Base-by-base conservation (phyloP, 2,888 invertebrate species). In the Pristionchus mayeri region DNA sequence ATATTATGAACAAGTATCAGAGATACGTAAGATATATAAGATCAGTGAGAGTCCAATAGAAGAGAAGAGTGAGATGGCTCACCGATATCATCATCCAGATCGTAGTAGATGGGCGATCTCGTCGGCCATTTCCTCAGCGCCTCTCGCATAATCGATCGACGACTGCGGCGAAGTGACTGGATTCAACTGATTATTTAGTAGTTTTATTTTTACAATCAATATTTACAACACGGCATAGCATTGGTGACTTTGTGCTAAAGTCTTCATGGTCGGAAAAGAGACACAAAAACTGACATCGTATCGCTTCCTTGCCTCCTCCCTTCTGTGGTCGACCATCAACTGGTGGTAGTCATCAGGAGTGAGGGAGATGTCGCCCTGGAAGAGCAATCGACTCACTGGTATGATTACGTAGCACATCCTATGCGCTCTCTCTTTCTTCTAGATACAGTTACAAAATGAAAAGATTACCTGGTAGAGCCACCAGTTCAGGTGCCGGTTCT, bases 101-200 rank as follows among this genome's bases (percentile, higher is more conserved):
- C 81, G 18, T 60, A 81, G 30, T 81, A 81, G 18, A 81, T 81
- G 1, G 81, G 81, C 9, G 27, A n/a, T 27, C 44, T 21, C 0
- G 63, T 81, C 0, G 81, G 81, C 81, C 81, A 81, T 34, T 81
- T 81, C 63, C 44, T 81, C 27, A 81, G 48, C 27, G 81, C 27
- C 30, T 81, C 81, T 16, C 37, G 57, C 81, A 81, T 81, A 3
- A 63, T 37, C 18, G 81, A 81, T 0, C 81, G 81, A 63, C 81
- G 81, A 81, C 60, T 60, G 27, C 81, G 57, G 11, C 60, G 40
- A 27, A 48, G n/a, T 0, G 27, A 48, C 30, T 76, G 50, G 2
- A 50, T 27, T 27, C n/a, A n/a, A n/a, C n/a, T n/a, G n/a, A n/a
- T n/a, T n/a, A n/a, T n/a, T 40, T 3, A 44, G 18, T 24, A 71